Percentiles rank a stretch among this genome's conserved stretches.
Conservation (phyloP, 92 coral and sea anemone species). For the Parazoanthus atlanticus region DNA sequence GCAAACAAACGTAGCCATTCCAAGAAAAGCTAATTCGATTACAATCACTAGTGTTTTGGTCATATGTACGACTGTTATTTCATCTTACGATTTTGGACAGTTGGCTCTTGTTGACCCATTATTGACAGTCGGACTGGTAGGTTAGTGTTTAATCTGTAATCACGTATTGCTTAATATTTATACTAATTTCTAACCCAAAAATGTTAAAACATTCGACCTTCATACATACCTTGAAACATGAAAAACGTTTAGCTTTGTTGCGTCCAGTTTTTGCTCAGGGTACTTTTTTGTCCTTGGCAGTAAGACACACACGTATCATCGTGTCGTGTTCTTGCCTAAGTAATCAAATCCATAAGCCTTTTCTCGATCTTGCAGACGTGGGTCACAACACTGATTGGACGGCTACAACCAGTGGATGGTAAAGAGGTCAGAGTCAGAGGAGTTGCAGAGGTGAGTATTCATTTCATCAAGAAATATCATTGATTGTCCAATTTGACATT, state of each 20-base stretch:
- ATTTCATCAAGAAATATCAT: not conserved
- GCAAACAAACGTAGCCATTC: no score
- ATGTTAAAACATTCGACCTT: not conserved
- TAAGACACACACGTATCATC: slow-evolving; percentile 25
- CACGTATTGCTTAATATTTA: no score
- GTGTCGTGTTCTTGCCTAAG: slow-evolving; percentile 30
- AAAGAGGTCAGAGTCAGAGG: slow-evolving; percentile 9
- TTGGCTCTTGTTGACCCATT: no score
- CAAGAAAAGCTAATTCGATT: no score
- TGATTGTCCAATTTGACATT: not conserved
- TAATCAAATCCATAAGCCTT: not conserved
- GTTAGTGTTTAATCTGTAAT: no score
- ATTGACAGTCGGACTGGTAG: no score
- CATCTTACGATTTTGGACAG: no score
- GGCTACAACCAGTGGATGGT: not conserved
- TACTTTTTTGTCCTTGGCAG: not conserved
- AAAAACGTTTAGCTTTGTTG: not conserved
- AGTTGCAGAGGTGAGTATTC: slow-evolving; percentile 10
- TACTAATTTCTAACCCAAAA: no score
- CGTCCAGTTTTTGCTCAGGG: not conserved
- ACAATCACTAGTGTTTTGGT: no score
- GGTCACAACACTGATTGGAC: slow-evolving; percentile 14
- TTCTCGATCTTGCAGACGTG: slow-evolving; percentile 28
- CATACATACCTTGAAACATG: no score
- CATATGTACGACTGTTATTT: no score